Base-by-base conservation (phyloP, 2,888 invertebrate genomes). In the Pherbina coryleti region DNA sequence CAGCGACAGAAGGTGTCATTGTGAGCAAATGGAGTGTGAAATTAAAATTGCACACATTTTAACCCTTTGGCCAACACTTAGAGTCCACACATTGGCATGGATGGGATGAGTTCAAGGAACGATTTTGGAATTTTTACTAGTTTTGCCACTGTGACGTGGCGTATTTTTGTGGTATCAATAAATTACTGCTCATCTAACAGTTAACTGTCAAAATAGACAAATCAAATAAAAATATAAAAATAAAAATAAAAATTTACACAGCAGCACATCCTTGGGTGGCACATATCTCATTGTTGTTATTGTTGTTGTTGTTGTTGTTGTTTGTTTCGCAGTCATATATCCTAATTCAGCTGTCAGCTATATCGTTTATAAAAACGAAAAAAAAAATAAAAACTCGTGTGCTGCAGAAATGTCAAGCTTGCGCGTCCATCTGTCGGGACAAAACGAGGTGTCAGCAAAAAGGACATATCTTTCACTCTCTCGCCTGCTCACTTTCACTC, bases 281-380 rank as follows among this genome's bases (percentile, higher is more conserved):
- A 44, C 3, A 11, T 25, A 11, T 25, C 49, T 44, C 67, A 8
- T 22, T 67, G 66, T n/a, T 37, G 44, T 9, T 62, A 17, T 8
- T 55, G 49, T 49, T 62, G 72, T 31, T 60, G 60, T 60, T 60
- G 60, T 22, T 60, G 60, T 60, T 70, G 78, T 74, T 80, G 67
- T 81, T 76, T 80, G 64, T 81, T 79, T 79, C 67, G 49, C 78
- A 80, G 82, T 82, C 80, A 79, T 79, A 81, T 82, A 81, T 83
- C 82, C 84, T 82, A 84, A 84, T 85, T 85, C 86, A 85, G 86
- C 86, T 86, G 86, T 86, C 86, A 87, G 85, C 85, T 86, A 85
- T 83, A 86, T 87, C 87, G 85, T 87, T 86, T 86, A 83, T 86
- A 85, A 85, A 84, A 22, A 44, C 31, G 5, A 31, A 31, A 31